Percentiles rank a stretch among this genome's conserved stretches.
phyloP scores from a whole-genome alignment of 2,113 vertebrate species.

The Calidris pugnax region DNA sequence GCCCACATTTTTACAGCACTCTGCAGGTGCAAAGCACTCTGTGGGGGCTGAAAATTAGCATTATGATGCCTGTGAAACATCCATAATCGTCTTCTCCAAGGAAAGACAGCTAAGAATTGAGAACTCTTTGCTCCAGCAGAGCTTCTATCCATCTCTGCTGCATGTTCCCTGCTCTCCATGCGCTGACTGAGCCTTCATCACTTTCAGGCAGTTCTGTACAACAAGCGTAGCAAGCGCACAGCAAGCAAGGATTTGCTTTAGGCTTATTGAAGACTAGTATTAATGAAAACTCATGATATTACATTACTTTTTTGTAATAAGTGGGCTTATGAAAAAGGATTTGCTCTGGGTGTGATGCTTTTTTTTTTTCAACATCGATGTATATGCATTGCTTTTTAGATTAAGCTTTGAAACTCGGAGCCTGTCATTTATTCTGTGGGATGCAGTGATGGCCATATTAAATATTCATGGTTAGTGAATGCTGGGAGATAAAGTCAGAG shows the following conservation, averaged over 20 bases:
- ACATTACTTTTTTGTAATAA: constrained; percentile 60
- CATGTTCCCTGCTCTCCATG: accelerated
- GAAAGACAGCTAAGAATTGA: not conserved
- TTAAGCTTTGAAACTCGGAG: not conserved
- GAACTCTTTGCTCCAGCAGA: not conserved
- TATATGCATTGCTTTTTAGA: constrained; percentile 11
- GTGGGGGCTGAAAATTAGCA: not conserved
- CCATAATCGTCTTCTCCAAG: not conserved
- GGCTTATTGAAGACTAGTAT: constrained; percentile 55
- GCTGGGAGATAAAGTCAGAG: not conserved
- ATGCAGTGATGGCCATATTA: not conserved
- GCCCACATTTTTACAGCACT: not conserved
- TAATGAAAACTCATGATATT: constrained; percentile 61
- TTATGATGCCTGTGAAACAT: not conserved
- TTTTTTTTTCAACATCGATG: not conserved
- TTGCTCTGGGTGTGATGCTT: constrained; percentile 4
- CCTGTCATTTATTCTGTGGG: not conserved
- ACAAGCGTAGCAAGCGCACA: not conserved
- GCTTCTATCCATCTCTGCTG: accelerated
- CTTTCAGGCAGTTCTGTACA: constrained; percentile 22
- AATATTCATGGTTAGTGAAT: constrained; percentile 38
- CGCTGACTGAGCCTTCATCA: not conserved
- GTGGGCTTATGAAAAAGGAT: constrained; percentile 49
- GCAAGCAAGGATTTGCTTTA: constrained; percentile 54
- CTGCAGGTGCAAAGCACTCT: not conserved